Base-by-base conservation (phyloP, 2,888 invertebrate species). In the Drosophila pseudotakahashii region DNA sequence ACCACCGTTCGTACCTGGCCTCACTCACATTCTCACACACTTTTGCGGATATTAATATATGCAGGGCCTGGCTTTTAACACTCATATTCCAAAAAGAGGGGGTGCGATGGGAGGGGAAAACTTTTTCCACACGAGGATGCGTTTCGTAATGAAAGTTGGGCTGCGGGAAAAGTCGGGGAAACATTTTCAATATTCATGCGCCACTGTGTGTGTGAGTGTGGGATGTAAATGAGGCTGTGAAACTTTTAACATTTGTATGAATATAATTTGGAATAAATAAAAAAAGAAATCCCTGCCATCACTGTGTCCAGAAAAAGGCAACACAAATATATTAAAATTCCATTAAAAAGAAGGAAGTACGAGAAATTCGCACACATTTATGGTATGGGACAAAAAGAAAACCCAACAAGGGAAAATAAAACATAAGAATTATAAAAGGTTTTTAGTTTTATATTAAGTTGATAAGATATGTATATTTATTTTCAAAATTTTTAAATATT, bases 221-320 rank as follows among this genome's bases (percentile, higher is more conserved):
- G 68, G 73, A 82, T 79, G 80, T 72, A 80, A 77, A 86, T 81
- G 69, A 54, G 59, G 76, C 50, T 70, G 73, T 60, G 72, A 60
- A 78, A 79, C 83, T 88, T 89, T 75, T 60, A 76, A 80, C 81
- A 83, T 89, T 88, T 89, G 79, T 89, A 88, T 86, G 86, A 88
- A 89, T 88, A 88, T 86, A 86, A 89, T 89, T 86, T 80, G 75
- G 64, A 82, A 82, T 70, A 81, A 69, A 83, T 83, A 77, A 62
- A 39, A 66, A 47, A 64, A 19, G 23, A 47, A 42, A 37, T n/a
- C 14, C 19, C 23, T 19, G 34, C 36, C 37, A 47, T 63, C 61
- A 63, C 52, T 39, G 44, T 63, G 57, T 61, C 69, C 57, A 47
- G 63, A 74, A 55, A 66, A 50, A 47, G 47, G 51, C 75, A 63